phyloP scores from a whole-genome alignment of 2,113 vertebrate genomes.

The Chinchilla lanigera region DNA sequence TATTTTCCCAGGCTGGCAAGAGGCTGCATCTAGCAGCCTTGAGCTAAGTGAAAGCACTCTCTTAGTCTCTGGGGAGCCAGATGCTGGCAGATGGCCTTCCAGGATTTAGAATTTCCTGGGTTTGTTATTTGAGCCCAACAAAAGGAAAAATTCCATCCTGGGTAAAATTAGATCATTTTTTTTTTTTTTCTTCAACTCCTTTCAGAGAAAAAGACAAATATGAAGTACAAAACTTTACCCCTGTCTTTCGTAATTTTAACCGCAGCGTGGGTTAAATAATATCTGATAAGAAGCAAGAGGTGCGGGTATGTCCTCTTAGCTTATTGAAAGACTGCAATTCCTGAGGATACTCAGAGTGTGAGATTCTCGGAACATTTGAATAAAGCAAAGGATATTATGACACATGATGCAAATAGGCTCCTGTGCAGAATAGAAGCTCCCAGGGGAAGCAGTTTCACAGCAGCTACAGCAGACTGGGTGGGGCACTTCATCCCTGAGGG shows the following conservation, averaged over 20 bases:
- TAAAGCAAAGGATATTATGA: slow-evolving; percentile 20
- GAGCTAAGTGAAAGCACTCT: slow-evolving; percentile 71
- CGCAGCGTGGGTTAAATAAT: slow-evolving; percentile 5
- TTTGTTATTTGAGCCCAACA: slow-evolving; percentile 63
- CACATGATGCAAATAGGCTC: neutral
- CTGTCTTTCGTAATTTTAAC: slow-evolving; percentile 57
- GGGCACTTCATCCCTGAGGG: neutral
- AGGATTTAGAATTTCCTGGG: slow-evolving; percentile 55
- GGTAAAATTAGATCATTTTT: slow-evolving; percentile 66
- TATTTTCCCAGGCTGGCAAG: slow-evolving; percentile 50
- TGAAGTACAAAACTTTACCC: slow-evolving; percentile 36
- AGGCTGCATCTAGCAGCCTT: slow-evolving; percentile 61
- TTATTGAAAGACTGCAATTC: neutral
- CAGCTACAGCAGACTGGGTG: neutral
- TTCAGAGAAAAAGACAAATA: neutral
- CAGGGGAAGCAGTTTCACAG: neutral
- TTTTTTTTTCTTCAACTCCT: fast-evolving
- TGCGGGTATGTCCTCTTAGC: slow-evolving; percentile 14
- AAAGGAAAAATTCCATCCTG: slow-evolving; percentile 70
- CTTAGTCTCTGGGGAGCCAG: slow-evolving; percentile 51
- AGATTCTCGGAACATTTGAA: slow-evolving; percentile 32
- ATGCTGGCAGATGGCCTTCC: slow-evolving; percentile 66
- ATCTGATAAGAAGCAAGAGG: slow-evolving; percentile 58
- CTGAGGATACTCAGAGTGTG: neutral
- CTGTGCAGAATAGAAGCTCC: neutral